Evolutionary conservation across 2,797 vertebrate species (phyloP).

Genomic region (Salarias fasciatus): DNA sequence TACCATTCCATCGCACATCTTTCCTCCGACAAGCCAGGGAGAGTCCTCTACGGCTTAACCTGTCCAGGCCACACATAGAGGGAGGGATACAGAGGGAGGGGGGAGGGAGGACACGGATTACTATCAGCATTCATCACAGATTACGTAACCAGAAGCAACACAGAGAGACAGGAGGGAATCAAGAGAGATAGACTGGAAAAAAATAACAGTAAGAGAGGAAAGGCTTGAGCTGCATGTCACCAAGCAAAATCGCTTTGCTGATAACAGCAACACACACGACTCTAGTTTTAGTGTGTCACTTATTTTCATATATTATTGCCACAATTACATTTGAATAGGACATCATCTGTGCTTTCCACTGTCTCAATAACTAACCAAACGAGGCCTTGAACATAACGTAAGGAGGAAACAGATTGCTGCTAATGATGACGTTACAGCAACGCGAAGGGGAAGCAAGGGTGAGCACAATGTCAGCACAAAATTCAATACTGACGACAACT

Average conservation of each 20-base stretch:
- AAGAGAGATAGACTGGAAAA: conserved; percentile 20
- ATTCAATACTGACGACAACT: conserved; percentile 23
- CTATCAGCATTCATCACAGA: conserved; percentile 67
- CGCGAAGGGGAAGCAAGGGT: conserved; percentile 14
- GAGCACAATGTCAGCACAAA: conserved; percentile 10
- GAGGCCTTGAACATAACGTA: conserved; percentile 50
- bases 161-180: conserved; percentile 44
- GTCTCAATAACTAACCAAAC: conserved; percentile 50
- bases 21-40: conserved; percentile 75
- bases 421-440: conserved; percentile 39
- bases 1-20: conserved; percentile 87
- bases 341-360: neutral
- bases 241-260: conserved; percentile 25
- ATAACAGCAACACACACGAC: conserved; percentile 24
- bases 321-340: no score
- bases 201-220: conserved; percentile 22
- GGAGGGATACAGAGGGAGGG: conserved; percentile 27
- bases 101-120: conserved; percentile 54
- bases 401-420: conserved; percentile 49
- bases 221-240: conserved; percentile 18
- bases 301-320: no score
- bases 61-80: conserved; percentile 62
- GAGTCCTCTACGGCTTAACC: conserved; percentile 81
- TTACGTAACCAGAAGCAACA: conserved; percentile 75
- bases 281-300: no score